Base-by-base conservation (phyloP, 1,140 invertebrate species). In the Centruroides sculpturatus region DNA sequence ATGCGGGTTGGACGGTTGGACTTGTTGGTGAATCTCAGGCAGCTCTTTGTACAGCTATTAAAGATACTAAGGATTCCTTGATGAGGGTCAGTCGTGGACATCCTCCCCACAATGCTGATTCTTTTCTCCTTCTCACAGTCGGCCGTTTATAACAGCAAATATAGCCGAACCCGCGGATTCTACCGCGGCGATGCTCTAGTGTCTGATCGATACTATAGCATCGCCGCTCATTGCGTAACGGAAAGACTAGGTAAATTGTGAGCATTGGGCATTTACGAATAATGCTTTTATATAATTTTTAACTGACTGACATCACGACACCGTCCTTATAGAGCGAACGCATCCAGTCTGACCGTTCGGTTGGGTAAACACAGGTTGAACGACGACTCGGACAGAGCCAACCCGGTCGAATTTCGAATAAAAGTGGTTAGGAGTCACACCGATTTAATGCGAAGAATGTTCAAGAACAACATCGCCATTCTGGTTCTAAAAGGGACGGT, bases 221-320 rank as follows among this genome's bases (percentile, higher is more conserved):
- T 91, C 36, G 92, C 93, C 11, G 92, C 92, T 3, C 93, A 97
- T 73, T 98, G 93, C 74, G 92, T 96, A 47, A 88, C 61, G 1
- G 56, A 54, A 23, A 56, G 59, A 23, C 58, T 48, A 10, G 35
- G 59, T 3, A n/a, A 41, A 4, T 4, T 4, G 36, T 41, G 7
- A 41, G 36, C 7, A 41, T 41, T n/a, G 36, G 7, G 4, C 4
- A 41, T 41, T 41, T 41, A 4, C 7, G 7, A 4, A 41, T 4
- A 41, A 41, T 4, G 4, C 4, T 4, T 41, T 41, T 41, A 41
- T 7, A 4, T 41, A 4, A 41, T 41, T 41, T 7, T 4, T 41
- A 4, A n/a, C n/a, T n/a, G n/a, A n/a, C 36, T 41, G 36, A 41
- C 36, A 4, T 41, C 36, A 4, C 36, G 7, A 4, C 36, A 41